Base-by-base conservation (phyloP, 1,140 invertebrate species). In the Phymastichus coffea region DNA sequence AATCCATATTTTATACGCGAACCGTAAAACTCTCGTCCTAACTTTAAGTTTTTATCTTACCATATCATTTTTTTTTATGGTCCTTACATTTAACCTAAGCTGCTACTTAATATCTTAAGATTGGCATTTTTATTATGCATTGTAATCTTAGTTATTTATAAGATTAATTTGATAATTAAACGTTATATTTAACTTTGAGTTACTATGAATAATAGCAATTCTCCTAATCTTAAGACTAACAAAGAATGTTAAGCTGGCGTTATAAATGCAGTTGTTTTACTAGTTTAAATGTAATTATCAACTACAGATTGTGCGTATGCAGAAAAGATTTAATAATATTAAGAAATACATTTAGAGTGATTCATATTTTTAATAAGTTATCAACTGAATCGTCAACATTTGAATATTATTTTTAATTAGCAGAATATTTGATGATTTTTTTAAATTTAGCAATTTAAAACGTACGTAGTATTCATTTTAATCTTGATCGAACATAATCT, bases 81-180 rank as follows among this genome's bases (percentile, higher is more conserved):
- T 48, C 9, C 41, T 48, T 48, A 54, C 4, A 7, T 10, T 15
- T 48, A 48, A 60, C 38, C 43, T 60, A 60, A 54, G n/a, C 20
- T 47, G 41, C 43, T 60, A 60, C 25, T 46, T 37, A 46, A 38
- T 22, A 38, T 48, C 25, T 54, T 48, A 60, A 60, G 51, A 60
- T 54, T 54, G 8, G 6, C 8, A 38, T 28, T 6, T 25, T 15
- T 25, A 35, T 28, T 60, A 54, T 40, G 53, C 57, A 60, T 20
- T 41, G 22, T 15, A 54, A 54, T 30, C 12, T 40, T 4, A 48
- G 49, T 54, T 26, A 54, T 4, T 38, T 7, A 60, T 48, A 60
- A 54, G 44, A 41, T 46, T 52, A 19, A 41, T 49, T n/a, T n/a
- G 1, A 22, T 52, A 25, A 26, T 53, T 26, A 33, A n/a, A 51